Base-by-base conservation (phyloP, 2,797 vertebrate genomes). In the Eulemur coronatus region DNA sequence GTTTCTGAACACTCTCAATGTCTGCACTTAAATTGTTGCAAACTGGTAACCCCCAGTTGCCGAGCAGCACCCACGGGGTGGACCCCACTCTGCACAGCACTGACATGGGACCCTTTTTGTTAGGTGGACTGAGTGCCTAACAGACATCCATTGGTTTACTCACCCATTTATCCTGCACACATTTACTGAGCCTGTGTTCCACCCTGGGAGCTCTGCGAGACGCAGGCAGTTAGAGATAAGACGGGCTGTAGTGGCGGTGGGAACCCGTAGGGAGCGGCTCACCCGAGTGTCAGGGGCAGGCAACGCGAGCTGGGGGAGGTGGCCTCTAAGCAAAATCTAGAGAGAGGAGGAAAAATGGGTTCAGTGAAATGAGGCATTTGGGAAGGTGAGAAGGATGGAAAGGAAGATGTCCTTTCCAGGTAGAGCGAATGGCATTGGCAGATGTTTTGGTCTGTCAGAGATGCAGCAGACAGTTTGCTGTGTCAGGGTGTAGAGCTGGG, bases 11-110 rank as follows among this genome's bases (percentile, higher is more conserved):
- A 22, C 24, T 38, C 24, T 57, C 41, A 22, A 9, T 85, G 61
- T 94, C 76, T 78, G 5, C 28, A 46, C 61, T 79, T 72, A 43
- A 84, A 84, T 67, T 67, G 43, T 91, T 48, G 67, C 50, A 38
- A 72, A 20, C 17, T 52, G 43, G 52, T 38, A n/a, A 18, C 43
- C 33, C 18, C 65, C 84, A 50, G 46, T 33, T 41, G 28, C 9
- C 5, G 6, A 57, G 35, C 15, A 26, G 30, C 30, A 18, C 41
- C 18, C 26, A 38, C 0, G 41, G 2, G 9, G 43, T 24, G 9
- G 55, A 9, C 28, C 35, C 7, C 22, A 6, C 11, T n/a, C 26
- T 1, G 8, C 2, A 20, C 28, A 41, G 63, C 50, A 0, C 57
- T 63, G 35, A 20, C 10, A 30, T 1, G 43, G 41, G 79, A 30